Base-by-base conservation (phyloP, 2,888 invertebrate species). In the Drosophila pseudotalamancana region DNA sequence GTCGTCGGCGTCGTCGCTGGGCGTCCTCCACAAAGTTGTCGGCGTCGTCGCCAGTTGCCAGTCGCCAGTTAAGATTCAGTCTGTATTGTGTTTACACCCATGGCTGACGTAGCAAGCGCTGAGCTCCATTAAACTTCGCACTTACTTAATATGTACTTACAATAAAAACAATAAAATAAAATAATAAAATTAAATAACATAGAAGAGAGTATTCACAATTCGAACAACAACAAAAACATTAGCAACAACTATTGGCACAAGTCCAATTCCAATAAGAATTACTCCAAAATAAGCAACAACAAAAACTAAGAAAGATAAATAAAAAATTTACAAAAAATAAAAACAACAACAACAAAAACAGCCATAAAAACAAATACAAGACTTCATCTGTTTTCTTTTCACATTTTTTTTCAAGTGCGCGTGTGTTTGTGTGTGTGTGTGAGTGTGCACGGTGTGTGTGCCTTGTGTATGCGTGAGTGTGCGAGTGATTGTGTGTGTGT, bases 71-170 rank as follows among this genome's bases (percentile, higher is more conserved):
- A 73, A 64, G 80, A 70, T 81, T 88, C 85, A 89, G 90, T 90
- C 87, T 88, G 84, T 89, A 89, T 89, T 88, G 89, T 89, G 88
- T 89, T 89, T 88, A 89, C 89, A 88, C 89, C 88, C 84, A 80
- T 81, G 89, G 79, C 81, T 88, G 90, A 89, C 89, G 90, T 89
- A 77, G 77, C 79, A 71, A 81, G 80, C 85, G 79, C 76, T 69
- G 67, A 77, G 65, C 76, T 75, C 61, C 57, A 60, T 57, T 69
- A 21, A 70, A 64, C 60, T 60, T 68, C 18, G 62, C 19, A 68
- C 70, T 63, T 74, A 53, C 59, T 74, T 63, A 74, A 55, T 50
- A 69, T 54, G 57, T 72, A 57, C 71, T 74, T 64, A 49, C 49
- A 69, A 70, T 70, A 68, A 65, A 65, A 83, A 61, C 51, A 49